Conservation (phyloP, 2,113 vertebrate species). For the Lophotis ruficrista region DNA sequence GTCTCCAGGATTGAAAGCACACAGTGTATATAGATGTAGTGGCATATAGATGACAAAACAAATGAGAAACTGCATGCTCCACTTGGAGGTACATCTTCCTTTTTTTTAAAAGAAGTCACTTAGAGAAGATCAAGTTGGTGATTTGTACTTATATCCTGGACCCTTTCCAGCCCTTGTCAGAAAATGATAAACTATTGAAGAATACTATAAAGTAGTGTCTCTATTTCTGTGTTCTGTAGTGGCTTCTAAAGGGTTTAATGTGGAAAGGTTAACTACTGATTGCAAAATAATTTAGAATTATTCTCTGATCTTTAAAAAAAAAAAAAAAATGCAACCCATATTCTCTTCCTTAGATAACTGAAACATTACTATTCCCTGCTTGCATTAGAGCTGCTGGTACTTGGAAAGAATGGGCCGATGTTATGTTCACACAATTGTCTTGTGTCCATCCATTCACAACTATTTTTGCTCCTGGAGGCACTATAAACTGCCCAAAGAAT, state of each 20-base stretch:
- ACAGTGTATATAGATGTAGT: too few relatives aligned
- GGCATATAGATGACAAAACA: not conserved
- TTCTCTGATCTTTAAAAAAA: not conserved
- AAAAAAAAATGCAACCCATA: not conserved
- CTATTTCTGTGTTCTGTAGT: slow-evolving; percentile 8
- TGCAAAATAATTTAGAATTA: slow-evolving; percentile 56
- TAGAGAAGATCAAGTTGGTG: slow-evolving; percentile 43
- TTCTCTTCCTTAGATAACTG: not conserved
- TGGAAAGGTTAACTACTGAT: slow-evolving; percentile 49
- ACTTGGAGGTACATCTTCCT: not conserved
- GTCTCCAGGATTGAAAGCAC: not conserved
- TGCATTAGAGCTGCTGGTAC: not conserved
- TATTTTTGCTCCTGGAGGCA: not conserved
- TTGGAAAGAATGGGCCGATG: not conserved
- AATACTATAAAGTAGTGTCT: slow-evolving; percentile 12
- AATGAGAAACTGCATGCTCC: slow-evolving; percentile 10
- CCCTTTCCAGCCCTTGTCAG: slow-evolving; percentile 55
- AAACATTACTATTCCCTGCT: not conserved
- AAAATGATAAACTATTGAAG: slow-evolving; percentile 61
- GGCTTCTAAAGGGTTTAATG: slow-evolving; percentile 17
- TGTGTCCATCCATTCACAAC: not conserved
- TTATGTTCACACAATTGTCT: not conserved
- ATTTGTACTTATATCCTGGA: slow-evolving; percentile 45
- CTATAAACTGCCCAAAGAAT: not conserved
- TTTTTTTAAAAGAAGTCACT: slow-evolving; percentile 14